Conservation (phyloP, 2,888 invertebrate species). For the Himalopsyche tibetana region DNA sequence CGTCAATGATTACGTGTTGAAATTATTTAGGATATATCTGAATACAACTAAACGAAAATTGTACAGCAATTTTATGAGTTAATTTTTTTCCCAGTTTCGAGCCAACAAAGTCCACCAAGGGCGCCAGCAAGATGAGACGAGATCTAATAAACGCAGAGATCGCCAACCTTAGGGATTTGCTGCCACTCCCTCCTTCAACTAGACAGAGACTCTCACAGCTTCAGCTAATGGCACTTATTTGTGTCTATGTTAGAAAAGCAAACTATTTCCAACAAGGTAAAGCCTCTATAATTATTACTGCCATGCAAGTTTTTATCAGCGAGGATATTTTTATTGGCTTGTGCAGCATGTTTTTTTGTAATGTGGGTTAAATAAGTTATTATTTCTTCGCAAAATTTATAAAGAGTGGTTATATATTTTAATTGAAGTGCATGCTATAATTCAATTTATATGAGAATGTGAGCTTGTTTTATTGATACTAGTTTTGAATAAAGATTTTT, state of each 20-base stretch:
- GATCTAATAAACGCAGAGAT: slow-evolving; percentile 99
- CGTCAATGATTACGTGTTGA: too few species aligned
- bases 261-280: slow-evolving; percentile 98
- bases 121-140: slow-evolving; percentile 98
- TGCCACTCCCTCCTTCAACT: slow-evolving; percentile 97
- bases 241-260: slow-evolving; percentile 98
- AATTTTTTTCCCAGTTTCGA: slow-evolving; percentile 82
- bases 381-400: slow-evolving; percentile 2
- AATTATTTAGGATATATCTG: too few species aligned
- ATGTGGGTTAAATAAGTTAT: slow-evolving; percentile 10
- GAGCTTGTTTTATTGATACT: too few species aligned
- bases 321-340: slow-evolving; percentile 11
- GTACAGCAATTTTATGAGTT: not conserved
- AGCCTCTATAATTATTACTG: not conserved
- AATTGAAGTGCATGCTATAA: not conserved
- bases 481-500: too few species aligned
- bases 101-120: slow-evolving; percentile 98
- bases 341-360: slow-evolving; percentile 1
- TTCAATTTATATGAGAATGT: too few species aligned
- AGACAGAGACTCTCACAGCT: slow-evolving; percentile 97
- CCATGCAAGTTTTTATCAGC: not conserved
- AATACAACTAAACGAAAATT: too few species aligned
- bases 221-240: slow-evolving; percentile 98
- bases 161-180: slow-evolving; percentile 94
- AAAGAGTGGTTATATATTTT: too few species aligned